phyloP scores from a whole-genome alignment of 2,113 vertebrate species.

The Ageneiosus marmoratus region DNA sequence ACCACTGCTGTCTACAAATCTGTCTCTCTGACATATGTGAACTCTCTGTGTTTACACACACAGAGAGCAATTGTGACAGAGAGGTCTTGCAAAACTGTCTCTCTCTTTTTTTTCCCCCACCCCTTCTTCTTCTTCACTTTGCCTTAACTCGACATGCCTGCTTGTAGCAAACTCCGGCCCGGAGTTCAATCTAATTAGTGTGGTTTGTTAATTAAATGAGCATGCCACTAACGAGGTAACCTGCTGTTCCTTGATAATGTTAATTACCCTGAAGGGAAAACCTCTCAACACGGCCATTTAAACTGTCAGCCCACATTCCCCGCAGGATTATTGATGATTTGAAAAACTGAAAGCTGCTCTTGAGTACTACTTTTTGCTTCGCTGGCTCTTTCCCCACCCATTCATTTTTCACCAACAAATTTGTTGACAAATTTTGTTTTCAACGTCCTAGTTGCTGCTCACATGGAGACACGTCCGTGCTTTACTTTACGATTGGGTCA shows the following conservation, averaged over 20 bases:
- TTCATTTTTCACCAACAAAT: neutral
- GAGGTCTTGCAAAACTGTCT: slow-evolving; percentile 11
- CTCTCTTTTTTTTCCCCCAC: neutral
- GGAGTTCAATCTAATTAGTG: slow-evolving; percentile 63
- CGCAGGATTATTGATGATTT: slow-evolving; percentile 62
- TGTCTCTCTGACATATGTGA: slow-evolving; percentile 11
- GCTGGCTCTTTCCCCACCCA: neutral
- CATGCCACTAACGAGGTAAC: slow-evolving; percentile 77
- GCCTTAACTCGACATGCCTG: slow-evolving; percentile 46
- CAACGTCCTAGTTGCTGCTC: neutral
- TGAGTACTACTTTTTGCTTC: neutral
- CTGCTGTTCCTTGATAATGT: slow-evolving; percentile 79
- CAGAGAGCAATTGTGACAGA: neutral
- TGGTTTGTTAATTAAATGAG: slow-evolving; percentile 75
- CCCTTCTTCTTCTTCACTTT: slow-evolving; percentile 17
- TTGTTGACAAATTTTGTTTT: neutral
- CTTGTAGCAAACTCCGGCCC: slow-evolving; percentile 49
- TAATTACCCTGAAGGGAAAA: slow-evolving; percentile 78
- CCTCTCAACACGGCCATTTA: slow-evolving; percentile 73
- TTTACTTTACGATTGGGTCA: too few relatives aligned
- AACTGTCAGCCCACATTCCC: slow-evolving; percentile 74
- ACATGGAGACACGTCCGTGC: neutral
- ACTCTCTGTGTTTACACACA: neutral
- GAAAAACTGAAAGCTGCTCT: slow-evolving; percentile 49
- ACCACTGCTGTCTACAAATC: neutral